Percentiles rank a stretch among this genome's conserved stretches.
Conservation (phyloP, 2,113 vertebrate species). For the Lepus timidus region DNA sequence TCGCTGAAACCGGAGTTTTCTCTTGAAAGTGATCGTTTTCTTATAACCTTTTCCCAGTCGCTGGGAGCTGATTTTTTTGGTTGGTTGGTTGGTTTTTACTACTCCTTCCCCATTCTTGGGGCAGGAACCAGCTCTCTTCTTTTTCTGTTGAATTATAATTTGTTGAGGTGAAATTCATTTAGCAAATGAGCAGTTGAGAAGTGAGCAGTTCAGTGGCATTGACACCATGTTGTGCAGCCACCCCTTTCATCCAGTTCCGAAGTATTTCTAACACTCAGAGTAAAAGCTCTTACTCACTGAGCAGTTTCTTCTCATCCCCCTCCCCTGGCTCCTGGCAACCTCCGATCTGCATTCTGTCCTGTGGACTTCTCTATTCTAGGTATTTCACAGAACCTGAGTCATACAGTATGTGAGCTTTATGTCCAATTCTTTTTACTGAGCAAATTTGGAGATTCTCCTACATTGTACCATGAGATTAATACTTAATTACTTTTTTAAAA, state of each 20-base stretch:
- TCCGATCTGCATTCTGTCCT: neutral
- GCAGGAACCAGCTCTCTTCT: neutral
- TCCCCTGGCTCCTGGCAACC: neutral
- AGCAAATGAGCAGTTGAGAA: conserved; percentile 20
- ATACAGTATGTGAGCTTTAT: neutral
- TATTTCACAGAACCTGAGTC: neutral
- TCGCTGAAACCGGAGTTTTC: conserved; percentile 46
- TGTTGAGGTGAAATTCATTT: conserved; percentile 4
- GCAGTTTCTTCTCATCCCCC: neutral
- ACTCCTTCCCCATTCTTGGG: neutral
- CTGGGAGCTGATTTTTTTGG: conserved; percentile 16
- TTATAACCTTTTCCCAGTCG: neutral
- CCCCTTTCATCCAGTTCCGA: neutral
- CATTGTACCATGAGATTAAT: neutral
- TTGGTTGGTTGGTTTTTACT: too few relatives aligned
- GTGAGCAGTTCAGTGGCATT: neutral
- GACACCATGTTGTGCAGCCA: neutral
- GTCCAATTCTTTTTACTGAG: neutral
- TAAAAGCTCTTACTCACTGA: neutral
- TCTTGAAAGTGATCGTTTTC: neutral
- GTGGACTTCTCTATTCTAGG: neutral
- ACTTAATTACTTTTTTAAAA: neutral
- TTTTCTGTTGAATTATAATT: neutral
- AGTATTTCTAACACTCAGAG: neutral
- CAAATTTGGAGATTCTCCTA: neutral